These are phyloP conservation scores for Habropoda laboriosa DNA, from an alignment of 1,140 invertebrate species.

Conservation along the genomic window DNA sequence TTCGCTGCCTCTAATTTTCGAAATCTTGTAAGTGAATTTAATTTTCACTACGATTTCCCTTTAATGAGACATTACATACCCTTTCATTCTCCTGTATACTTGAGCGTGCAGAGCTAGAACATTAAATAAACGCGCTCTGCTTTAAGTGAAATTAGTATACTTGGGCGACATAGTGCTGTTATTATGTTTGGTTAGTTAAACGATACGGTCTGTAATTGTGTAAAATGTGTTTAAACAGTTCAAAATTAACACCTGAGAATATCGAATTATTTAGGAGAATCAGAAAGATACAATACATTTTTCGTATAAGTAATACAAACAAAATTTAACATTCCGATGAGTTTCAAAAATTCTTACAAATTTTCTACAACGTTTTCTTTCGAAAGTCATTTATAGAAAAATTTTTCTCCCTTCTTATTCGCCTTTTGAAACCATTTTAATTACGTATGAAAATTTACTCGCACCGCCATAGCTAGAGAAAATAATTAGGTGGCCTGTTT, in stretches of 20 bases:
- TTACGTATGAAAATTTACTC: no score
- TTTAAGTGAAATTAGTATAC: conserved; percentile 1
- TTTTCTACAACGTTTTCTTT: no score
- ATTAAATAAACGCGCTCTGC: not conserved
- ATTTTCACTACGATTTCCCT: conserved; percentile 1
- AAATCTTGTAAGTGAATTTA: not conserved
- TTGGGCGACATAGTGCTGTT: not conserved
- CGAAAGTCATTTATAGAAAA: no score
- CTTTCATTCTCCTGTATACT: not conserved
- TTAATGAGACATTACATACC: not conserved
- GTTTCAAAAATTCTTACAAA: not conserved
- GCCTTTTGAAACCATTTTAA: no score
- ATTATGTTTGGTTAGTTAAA: not conserved
- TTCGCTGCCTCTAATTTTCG: not conserved
- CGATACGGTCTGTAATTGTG: not conserved
- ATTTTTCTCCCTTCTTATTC: no score
- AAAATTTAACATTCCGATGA: not conserved
- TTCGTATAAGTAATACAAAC: no score
- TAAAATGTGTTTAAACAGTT: not conserved
- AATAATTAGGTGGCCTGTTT: no score
- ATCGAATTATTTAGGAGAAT: no score
- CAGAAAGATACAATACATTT: no score
- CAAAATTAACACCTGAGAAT: no score
- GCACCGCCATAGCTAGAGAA: no score
- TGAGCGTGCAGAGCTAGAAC: not conserved